Evolutionary conservation across 2,113 vertebrate genomes (phyloP), one percentile per base, ranked within the genome.

Genomic region (Lagopus leucura): DNA sequence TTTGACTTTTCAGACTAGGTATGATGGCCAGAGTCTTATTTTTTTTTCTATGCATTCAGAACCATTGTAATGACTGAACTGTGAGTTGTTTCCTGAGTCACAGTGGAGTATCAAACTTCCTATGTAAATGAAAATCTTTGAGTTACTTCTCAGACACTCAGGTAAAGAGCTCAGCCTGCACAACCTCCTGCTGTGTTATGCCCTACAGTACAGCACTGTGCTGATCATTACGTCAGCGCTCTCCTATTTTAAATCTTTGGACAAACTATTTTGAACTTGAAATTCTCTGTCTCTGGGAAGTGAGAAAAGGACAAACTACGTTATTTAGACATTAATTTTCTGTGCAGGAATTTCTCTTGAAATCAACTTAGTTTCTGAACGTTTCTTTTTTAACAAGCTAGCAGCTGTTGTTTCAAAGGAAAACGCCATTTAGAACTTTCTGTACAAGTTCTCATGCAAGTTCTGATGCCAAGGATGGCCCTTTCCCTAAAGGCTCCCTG

Each of bases 401-500:
- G 67, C 60, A 88, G 50, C 69, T 77, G 50, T 73, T 76, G 67
- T 86, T 96, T 86, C 57, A 69, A 83, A 88, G 81, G 55, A 77
- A 34, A 94, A 34, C 21, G 13, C 10, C 7, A 32, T 32, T 91
- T 94, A 88, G 70, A 88, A 71, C 21, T 57, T 86, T 91, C 16
- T 9, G 12, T 52, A 60, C 36, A 71, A 86, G 25, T 25, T 83
- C 40, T 83, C 64, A 13, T 28, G 60, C 64, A 57, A 77, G 57
- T 34, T 67, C 69, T 74, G 60, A 36, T 78, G 57, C 64, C 75
- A 86, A 69, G 34, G 32, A 64, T 1, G 2, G 34, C 61, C 83
- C 55, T 88, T 91, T 12, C 48, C 55, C 58, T 85, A 20, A 83
- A 70, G 93, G 86, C 90, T 91, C 76, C 58, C 80, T 88, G 80